These are phyloP conservation scores for Andrena praecox DNA, from an alignment of 2,888 invertebrate species.

Conservation along the genomic window DNA sequence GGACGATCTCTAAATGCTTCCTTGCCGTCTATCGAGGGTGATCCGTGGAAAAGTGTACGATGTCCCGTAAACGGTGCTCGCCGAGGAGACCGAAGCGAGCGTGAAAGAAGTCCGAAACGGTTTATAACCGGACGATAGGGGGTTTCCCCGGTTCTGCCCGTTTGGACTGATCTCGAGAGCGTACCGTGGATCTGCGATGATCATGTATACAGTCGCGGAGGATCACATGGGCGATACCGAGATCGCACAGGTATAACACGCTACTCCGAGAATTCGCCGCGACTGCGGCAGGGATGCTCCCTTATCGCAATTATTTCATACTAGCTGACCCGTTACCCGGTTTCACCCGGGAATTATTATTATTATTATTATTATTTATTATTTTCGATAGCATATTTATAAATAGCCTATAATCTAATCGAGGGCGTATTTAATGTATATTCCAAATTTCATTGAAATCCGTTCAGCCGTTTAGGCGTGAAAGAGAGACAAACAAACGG, in stretches of 20 bases:
- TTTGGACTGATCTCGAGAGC: constrained; percentile 26
- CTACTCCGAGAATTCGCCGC: background rate
- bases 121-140: constrained; percentile 13
- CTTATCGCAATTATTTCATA: background rate
- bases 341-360: too few relatives aligned
- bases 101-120: constrained; percentile 21
- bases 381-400: too few relatives aligned
- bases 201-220: constrained; percentile 84
- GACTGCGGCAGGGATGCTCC: background rate
- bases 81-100: constrained; percentile 27
- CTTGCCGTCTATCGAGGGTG: constrained; percentile 39
- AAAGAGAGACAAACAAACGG: too few relatives aligned
- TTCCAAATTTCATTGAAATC: too few relatives aligned
- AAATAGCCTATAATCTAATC: too few relatives aligned
- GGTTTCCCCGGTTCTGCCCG: constrained; percentile 6
- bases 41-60: constrained; percentile 74
- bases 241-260: constrained; percentile 86
- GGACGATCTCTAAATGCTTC: constrained; percentile 65
- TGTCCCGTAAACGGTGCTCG: constrained; percentile 72
- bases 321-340: too few relatives aligned
- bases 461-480: too few relatives aligned
- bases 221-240: constrained; percentile 87
- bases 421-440: too few relatives aligned
- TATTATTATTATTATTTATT: too few relatives aligned
- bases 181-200: constrained; percentile 74